Evolutionary conservation across 1,140 invertebrate genomes (phyloP), one percentile per base, ranked within the genome.

Genomic region (Drosophila willistoni): DNA sequence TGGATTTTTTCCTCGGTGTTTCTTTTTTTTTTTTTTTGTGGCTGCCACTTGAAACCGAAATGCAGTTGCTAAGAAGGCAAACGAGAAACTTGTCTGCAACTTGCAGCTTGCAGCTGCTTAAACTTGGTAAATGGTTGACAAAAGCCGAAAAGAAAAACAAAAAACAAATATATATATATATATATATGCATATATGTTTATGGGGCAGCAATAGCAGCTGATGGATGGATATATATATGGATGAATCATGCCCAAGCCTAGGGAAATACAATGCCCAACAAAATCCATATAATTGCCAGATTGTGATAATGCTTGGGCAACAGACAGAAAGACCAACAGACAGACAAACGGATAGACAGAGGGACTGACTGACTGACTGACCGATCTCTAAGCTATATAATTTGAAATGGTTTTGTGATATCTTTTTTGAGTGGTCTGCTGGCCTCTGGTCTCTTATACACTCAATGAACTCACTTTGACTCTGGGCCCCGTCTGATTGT

Each of bases 251-350:
- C 44, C 57, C 71, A 25, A 39, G 57, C 19, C n/a, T 17, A 36
- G 34, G 33, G 57, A 22, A 64, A 76, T 9, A 77, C 73, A 77
- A 77, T 77, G 73, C 73, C 73, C 73, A 29, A 76, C 73, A 76
- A 51, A 76, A 51, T 51, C 44, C 44, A 22, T 51, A 22, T 77
- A 77, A 77, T 77, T 76, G 73, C 73, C 73, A 76, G 65, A 73
- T 60, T 76, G 63, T 64, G 73, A 77, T 77, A 77, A 70, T 76
- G 73, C 60, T 54, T 54, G 42, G 33, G 44, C 44, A 61, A 73
- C 36, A 59, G 70, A 66, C 73, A 59, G 36, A 54, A 42, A 73
- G 44, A 9, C 42, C 19, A 7, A 22, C 17, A 51, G 9, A 51
- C 9, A 12, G 17, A 51, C 44, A 47, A 3, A 19, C 44, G 3